phyloP scores from a whole-genome alignment of 2,888 invertebrate genomes.

The Bellardia bayeri region DNA sequence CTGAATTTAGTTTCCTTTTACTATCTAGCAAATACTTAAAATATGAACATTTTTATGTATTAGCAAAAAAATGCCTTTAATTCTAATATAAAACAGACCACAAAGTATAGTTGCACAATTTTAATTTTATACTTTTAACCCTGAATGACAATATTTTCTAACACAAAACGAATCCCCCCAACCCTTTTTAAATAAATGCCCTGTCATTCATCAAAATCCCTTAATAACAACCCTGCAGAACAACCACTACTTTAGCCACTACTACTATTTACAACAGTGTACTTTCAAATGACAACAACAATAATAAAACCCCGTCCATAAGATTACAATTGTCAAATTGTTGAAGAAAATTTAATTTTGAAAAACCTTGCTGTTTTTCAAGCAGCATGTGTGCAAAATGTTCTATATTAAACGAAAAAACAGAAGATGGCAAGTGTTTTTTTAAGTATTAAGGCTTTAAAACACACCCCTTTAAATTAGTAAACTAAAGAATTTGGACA shows the following conservation, averaged over 20 bases:
- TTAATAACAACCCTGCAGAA: conserved; percentile 63
- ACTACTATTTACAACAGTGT: not conserved
- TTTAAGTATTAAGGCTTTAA: not conserved
- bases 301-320: conserved; percentile 21
- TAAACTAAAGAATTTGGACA: conserved; percentile 44
- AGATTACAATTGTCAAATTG: conserved; percentile 60
- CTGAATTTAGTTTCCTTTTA: too few relatives aligned
- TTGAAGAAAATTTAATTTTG: conserved; percentile 58
- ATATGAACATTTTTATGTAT: too few relatives aligned
- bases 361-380: conserved; percentile 28
- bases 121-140: not conserved
- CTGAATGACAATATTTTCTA: conserved; percentile 45
- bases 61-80: not conserved
- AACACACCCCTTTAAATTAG: conserved; percentile 49
- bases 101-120: not conserved
- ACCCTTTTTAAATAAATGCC: conserved; percentile 59
- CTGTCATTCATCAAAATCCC: conserved; percentile 68
- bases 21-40: too few relatives aligned
- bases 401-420: conserved; percentile 14
- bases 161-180: conserved; percentile 5
- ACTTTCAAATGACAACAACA: conserved; percentile 21
- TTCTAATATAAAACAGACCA: not conserved
- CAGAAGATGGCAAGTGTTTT: conserved; percentile 65
- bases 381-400: conserved; percentile 70
- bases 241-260: conserved; percentile 44